Evolutionary conservation across 2,888 invertebrate species (phyloP), one percentile per base, ranked within the genome.

Genomic region (Palloptera scutellata): DNA sequence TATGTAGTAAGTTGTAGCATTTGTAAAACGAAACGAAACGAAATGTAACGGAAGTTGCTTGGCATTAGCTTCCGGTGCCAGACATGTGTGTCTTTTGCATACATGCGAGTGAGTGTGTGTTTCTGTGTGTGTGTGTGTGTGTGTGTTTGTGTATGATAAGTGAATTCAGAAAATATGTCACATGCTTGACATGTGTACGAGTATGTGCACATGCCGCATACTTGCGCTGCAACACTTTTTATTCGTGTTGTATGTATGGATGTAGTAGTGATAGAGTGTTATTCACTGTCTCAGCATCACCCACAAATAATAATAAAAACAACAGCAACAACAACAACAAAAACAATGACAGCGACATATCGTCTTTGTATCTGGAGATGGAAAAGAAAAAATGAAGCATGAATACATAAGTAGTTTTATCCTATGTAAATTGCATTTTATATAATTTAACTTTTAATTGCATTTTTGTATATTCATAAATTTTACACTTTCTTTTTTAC

Each of bases 381-480:
- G 6, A 30, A 6, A 53, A 11, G 30, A 55, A 13, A 20, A 58
- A 51, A 53, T 64, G 51, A 52, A 20, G 52, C 42, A 59, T 53
- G 54, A 54, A 60, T 61, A 64, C 68, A 55, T 64, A 55, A 64
- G 64, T 64, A 57, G 58, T 61, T 64, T 64, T 61, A 19, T n/a
- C n/a, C n/a, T 53, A 54, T 62, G 58, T 63, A 68, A 61, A 70
- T 66, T 70, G 61, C 66, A 68, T 68, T 66, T 68, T 60, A 64
- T 67, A 66, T 61, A 63, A 70, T 70, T 68, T 64, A 70, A 70
- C 68, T 70, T 70, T 70, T 70, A 68, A 70, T 70, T 70, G 54
- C 70, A 68, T 68, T 70, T 68, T 57, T 54, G 57, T 45, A n/a
- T 20, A 70, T 54, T 60, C 55, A 60, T 42, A 61, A 59, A 61